phyloP scores from a whole-genome alignment of 1,140 invertebrate species.

The Geopemphigus sp. region DNA sequence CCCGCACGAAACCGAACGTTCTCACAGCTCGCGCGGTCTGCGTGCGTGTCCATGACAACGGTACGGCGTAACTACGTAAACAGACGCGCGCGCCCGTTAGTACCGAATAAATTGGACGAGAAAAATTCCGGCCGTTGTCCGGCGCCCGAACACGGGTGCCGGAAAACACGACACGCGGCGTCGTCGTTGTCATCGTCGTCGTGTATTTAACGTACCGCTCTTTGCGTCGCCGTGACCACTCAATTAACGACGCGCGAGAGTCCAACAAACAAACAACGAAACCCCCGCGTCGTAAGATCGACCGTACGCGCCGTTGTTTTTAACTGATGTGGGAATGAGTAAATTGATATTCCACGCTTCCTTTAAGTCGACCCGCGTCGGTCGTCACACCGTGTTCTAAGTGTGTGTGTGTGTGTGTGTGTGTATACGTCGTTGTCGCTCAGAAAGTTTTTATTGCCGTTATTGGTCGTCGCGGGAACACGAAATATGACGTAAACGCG shows the following conservation, averaged over 20 bases:
- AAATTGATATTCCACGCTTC: slow-evolving; percentile 47
- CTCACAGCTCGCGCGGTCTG: slow-evolving; percentile 23
- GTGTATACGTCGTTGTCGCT: background rate
- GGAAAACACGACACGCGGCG: slow-evolving; percentile 1
- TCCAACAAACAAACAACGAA: background rate
- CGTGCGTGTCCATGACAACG: slow-evolving; percentile 36
- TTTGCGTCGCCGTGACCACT: background rate
- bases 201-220: too few relatives aligned
- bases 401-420: too few relatives aligned
- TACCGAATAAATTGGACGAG: too few relatives aligned
- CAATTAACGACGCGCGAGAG: slow-evolving; percentile 33
- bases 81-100: too few relatives aligned
- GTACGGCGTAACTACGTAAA: too few relatives aligned
- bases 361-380: slow-evolving; percentile 23
- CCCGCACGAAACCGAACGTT: background rate
- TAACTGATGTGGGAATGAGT: slow-evolving; percentile 49
- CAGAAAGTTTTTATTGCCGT: background rate
- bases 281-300: slow-evolving; percentile 37
- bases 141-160: background rate
- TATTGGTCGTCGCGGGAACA: background rate
- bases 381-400: too few relatives aligned
- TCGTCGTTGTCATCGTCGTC: too few relatives aligned
- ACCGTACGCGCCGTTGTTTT: slow-evolving; percentile 19
- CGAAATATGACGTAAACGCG: background rate
- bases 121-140: background rate